Evolutionary conservation across 2,797 vertebrate genomes (phyloP).

Genomic region (Botia almorhae): DNA sequence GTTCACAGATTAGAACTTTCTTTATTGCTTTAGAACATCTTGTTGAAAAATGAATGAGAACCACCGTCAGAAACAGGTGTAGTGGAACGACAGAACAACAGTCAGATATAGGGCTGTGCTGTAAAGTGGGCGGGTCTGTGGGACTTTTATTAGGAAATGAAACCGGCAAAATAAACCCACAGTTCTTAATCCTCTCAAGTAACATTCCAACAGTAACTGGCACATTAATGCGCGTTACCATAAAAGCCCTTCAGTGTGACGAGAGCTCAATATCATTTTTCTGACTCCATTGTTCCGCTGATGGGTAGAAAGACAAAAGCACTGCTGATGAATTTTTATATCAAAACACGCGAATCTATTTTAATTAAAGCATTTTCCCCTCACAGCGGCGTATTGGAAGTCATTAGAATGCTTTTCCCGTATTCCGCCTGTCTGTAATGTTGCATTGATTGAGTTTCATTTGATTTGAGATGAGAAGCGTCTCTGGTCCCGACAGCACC

Average conservation of each 20-base stretch:
- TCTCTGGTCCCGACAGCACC: slow-evolving; percentile 63
- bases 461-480: slow-evolving; percentile 73
- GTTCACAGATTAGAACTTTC: too few relatives aligned
- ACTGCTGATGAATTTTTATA: slow-evolving; percentile 55
- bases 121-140: neutral
- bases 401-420: slow-evolving; percentile 69
- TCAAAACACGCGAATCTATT: slow-evolving; percentile 63
- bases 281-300: slow-evolving; percentile 39
- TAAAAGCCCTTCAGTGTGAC: slow-evolving; percentile 4
- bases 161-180: neutral
- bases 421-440: slow-evolving; percentile 71
- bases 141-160: neutral
- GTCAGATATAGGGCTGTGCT: too few relatives aligned
- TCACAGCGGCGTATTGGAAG: slow-evolving; percentile 65
- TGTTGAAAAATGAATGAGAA: too few relatives aligned
- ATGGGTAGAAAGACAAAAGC: slow-evolving; percentile 57
- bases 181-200: neutral
- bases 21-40: too few relatives aligned
- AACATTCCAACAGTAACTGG: neutral
- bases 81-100: too few relatives aligned
- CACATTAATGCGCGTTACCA: neutral
- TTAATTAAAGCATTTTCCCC: slow-evolving; percentile 69
- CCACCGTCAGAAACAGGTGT: too few relatives aligned
- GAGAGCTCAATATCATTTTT: neutral
- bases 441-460: slow-evolving; percentile 75